Evolutionary conservation across 2,797 vertebrate genomes (phyloP), one percentile per base, ranked within the genome.

Genomic region (Tamandua tetradactyla): DNA sequence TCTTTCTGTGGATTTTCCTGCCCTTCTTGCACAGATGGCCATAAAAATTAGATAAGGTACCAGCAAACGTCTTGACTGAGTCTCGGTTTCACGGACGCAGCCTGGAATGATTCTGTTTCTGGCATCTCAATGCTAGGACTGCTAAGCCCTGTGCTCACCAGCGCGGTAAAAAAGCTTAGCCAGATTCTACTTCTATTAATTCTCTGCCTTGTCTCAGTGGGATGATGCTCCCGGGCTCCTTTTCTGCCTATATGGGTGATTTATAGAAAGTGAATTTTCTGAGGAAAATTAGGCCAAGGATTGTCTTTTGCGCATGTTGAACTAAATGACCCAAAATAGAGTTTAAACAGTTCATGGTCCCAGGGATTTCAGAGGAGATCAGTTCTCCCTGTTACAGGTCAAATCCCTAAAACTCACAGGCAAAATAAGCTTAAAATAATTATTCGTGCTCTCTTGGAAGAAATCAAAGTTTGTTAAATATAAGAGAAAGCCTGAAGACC

Each of bases 211-310:
- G 13, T 82, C 7, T 40, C 30, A 40, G 14, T 49, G 57, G 30
- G 4, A 22, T 57, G 44, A 89, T 7, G 20, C 6, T 71, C 27
- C 52, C 30, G n/a, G 72, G 37, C 3, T 83, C n/a, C 42, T 83
- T 87, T 84, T 90, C 5, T 47, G 49, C 15, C 47, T 79, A 49
- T 2, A 0, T 57, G 25, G 61, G 12, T 66, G 49, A 80, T 83
- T 87, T 82, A 85, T 40, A 68, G 44, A n/a, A 80, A 93, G 32
- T 66, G 72, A 52, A 35, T 35, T 89, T 94, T 94, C 89, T n/a
- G 49, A 89, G 59, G 27, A 55, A 66, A 93, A 64, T 89, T 82
- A 94, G 66, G 35, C 13, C 30, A 71, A 87, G 9, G 22, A 6
- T 62, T 95, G n/a, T 59, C 35, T 87, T 96, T 89, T 94, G 35